Conservation (phyloP, 2,797 vertebrate genomes). For the Sylvia borin region DNA sequence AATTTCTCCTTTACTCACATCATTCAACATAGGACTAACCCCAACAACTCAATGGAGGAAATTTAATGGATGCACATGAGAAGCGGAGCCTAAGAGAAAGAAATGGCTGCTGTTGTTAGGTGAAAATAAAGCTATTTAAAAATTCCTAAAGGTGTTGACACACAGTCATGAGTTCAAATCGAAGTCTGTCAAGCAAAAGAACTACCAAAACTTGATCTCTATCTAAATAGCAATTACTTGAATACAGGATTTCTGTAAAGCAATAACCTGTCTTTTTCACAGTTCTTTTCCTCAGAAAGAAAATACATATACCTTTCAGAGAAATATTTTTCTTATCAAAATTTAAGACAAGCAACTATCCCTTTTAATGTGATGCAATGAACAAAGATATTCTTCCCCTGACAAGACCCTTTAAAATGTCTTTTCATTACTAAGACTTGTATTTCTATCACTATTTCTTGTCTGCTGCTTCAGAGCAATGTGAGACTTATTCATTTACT, state of each 20-base stretch:
- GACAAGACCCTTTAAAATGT: not conserved
- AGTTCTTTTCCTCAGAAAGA: not conserved
- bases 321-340: slow-evolving; percentile 44
- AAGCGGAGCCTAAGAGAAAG: not conserved
- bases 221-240: slow-evolving; percentile 5
- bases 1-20: not conserved
- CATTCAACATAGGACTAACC: rapidly evolving
- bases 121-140: slow-evolving; percentile 13
- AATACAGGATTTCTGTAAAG: not conserved
- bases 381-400: not conserved
- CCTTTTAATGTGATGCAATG: not conserved
- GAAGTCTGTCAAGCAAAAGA: slow-evolving; percentile 3
- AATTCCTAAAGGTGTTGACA: not conserved
- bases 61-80: not conserved
- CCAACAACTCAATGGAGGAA: not conserved
- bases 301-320: not conserved
- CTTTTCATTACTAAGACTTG: not conserved
- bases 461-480: not conserved
- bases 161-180: not conserved
- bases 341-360: not conserved
- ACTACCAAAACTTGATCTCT: not conserved
- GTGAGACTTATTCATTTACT: not conserved
- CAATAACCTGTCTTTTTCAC: not conserved
- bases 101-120: not conserved
- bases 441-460: not conserved